phyloP scores from a whole-genome alignment of 1,140 invertebrate species.

The Danaus melanippus region DNA sequence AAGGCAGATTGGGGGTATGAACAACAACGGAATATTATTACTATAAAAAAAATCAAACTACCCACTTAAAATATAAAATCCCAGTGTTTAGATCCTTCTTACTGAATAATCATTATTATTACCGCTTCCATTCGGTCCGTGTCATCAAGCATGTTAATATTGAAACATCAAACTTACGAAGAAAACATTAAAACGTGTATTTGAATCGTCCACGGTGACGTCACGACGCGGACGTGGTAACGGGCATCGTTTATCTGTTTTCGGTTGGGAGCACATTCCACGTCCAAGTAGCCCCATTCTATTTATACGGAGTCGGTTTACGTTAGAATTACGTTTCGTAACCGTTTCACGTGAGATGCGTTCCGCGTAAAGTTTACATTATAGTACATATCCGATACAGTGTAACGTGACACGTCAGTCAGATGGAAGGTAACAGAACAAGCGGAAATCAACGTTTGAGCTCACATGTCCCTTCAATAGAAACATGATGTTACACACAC shows the following conservation, averaged over 20 bases:
- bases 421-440: constrained; percentile 1
- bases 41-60: no score
- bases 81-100: no score
- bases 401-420: neutral
- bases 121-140: no score
- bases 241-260: constrained; percentile 39
- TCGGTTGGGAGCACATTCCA: constrained; percentile 40
- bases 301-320: constrained; percentile 36
- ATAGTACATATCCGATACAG: neutral
- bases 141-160: no score
- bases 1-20: no score
- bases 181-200: no score
- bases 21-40: no score
- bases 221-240: constrained; percentile 26
- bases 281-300: constrained; percentile 26
- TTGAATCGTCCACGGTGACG: constrained; percentile 20
- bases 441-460: constrained; percentile 2
- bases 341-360: constrained; percentile 13
- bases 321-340: constrained; percentile 21
- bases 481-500: no score
- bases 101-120: no score
- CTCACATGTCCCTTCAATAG: no score
- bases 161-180: no score
- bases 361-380: constrained; percentile 2
- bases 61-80: no score